Conservation (phyloP, 2,113 vertebrate genomes). For the Aleadryas rufinucha region DNA sequence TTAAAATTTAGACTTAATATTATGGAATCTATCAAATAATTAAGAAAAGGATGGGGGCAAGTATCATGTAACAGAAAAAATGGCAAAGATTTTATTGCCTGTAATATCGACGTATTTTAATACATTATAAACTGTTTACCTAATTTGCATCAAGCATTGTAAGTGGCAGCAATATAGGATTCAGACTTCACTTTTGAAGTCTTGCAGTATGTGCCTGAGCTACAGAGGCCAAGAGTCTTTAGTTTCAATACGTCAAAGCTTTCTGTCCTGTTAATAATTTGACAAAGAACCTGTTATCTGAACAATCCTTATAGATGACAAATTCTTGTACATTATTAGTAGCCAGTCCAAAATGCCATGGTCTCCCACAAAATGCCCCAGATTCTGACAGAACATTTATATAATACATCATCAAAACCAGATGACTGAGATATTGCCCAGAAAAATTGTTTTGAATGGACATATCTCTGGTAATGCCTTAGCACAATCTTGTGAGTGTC, state of each 20-base stretch:
- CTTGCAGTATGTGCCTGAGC: not conserved
- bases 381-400: not conserved
- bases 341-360: not conserved
- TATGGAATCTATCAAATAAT: not conserved
- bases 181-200: not conserved
- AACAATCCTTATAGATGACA: fast-evolving
- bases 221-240: not conserved
- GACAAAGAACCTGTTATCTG: not conserved
- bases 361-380: not conserved
- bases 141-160: not conserved
- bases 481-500: not conserved
- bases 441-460: not conserved
- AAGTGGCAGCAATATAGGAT: not conserved
- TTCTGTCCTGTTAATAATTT: not conserved
- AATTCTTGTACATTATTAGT: not conserved
- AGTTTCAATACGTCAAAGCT: not conserved
- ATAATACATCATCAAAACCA: not conserved
- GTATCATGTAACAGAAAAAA: not conserved
- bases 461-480: not conserved
- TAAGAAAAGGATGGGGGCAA: not conserved
- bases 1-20: not conserved
- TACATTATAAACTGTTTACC: not conserved
- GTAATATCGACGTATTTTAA: not conserved
- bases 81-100: not conserved
- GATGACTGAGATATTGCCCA: not conserved